Evolutionary conservation across 2,888 invertebrate genomes (phyloP).

Genomic region (Diaphora mendica): DNA sequence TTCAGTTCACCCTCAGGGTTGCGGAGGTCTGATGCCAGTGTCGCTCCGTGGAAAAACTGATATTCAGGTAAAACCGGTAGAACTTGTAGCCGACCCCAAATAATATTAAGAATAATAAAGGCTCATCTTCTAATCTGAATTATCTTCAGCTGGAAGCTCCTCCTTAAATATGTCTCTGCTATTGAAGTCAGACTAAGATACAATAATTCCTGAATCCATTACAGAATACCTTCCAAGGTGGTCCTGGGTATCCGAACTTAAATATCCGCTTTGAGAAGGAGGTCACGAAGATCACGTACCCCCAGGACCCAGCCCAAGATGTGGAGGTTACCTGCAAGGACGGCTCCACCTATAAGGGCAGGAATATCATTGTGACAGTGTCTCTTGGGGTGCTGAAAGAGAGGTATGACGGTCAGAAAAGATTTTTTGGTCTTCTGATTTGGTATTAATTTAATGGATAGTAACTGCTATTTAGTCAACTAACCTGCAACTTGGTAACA

Average conservation of each 20-base stretch:
- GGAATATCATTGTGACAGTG: slow-evolving; percentile 89
- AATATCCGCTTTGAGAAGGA: slow-evolving; percentile 67
- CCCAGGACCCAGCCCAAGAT: slow-evolving; percentile 49
- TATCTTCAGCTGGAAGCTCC: too few relatives aligned
- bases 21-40: too few relatives aligned
- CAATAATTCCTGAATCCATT: neutral
- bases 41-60: too few relatives aligned
- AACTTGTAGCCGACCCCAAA: too few relatives aligned
- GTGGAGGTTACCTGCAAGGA: slow-evolving; percentile 82
- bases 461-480: too few relatives aligned
- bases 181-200: too few relatives aligned
- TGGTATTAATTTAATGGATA: neutral
- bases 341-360: slow-evolving; percentile 83
- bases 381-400: slow-evolving; percentile 90
- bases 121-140: too few relatives aligned
- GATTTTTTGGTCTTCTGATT: neutral
- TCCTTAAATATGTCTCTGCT: too few relatives aligned
- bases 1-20: too few relatives aligned
- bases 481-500: too few relatives aligned
- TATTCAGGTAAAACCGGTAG: too few relatives aligned
- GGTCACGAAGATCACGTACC: slow-evolving; percentile 66
- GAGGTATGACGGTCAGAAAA: slow-evolving; percentile 52
- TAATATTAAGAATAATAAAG: too few relatives aligned
- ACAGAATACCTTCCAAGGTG: slow-evolving; percentile 73
- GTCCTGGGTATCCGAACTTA: slow-evolving; percentile 64